A percentile compares a stretch with the other conserved stretches of the same genome.
Conservation (phyloP, 2,888 invertebrate species). For the Fragum fragum region DNA sequence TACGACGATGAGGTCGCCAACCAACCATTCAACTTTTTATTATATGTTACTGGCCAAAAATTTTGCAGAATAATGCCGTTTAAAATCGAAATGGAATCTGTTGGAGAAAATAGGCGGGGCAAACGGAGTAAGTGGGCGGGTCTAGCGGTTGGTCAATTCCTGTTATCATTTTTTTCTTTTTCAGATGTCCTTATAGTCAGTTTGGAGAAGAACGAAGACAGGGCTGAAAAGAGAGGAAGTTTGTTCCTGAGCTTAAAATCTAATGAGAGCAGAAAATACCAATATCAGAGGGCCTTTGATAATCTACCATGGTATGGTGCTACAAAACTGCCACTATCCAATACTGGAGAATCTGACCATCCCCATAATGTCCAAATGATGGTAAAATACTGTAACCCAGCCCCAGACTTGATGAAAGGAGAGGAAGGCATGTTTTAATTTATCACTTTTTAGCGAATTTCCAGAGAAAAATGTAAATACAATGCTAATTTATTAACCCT, state of each 20-base stretch:
- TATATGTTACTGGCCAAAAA: too few species aligned
- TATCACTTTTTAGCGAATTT: too few species aligned
- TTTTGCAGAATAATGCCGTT: too few species aligned
- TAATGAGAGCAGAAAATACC: neutral
- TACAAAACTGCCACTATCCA: neutral
- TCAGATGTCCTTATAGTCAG: conserved; percentile 13
- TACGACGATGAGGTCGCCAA: too few species aligned
- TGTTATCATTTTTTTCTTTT: neutral
- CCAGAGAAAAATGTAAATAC: too few species aligned
- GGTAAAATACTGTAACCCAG: conserved; percentile 72
- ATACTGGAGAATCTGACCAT: neutral
- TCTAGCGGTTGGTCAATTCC: too few species aligned
- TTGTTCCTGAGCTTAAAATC: neutral
- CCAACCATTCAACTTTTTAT: too few species aligned
- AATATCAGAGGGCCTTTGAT: neutral
- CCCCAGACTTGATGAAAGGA: conserved; percentile 48
- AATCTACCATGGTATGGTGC: neutral
- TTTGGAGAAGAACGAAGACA: neutral
- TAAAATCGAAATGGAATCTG: too few species aligned
- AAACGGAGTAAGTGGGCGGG: too few species aligned
- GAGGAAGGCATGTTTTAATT: conserved; percentile 65
- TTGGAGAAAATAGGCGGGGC: too few species aligned
- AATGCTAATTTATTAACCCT: too few species aligned
- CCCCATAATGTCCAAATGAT: conserved; percentile 39
- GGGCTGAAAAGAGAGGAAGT: neutral